Conservation (phyloP, 2,888 invertebrate species). For the Odontomyia ornata region DNA sequence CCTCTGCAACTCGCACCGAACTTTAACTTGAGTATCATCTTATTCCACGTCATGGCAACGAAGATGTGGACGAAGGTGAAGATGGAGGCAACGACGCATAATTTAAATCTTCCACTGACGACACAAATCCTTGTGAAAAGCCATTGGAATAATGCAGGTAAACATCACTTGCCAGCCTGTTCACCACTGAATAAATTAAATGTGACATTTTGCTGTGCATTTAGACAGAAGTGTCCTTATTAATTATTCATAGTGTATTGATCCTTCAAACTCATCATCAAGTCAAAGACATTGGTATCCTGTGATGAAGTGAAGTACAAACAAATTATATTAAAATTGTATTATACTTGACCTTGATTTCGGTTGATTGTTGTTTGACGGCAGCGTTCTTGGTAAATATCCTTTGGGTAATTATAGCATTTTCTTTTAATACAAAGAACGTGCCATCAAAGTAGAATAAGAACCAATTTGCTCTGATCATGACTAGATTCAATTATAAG, state of each 20-base stretch:
- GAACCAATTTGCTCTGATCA: too few species aligned
- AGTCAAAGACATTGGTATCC: not conserved
- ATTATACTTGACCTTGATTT: constrained; percentile 4
- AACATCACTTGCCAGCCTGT: constrained; percentile 15
- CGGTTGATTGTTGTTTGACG: not conserved
- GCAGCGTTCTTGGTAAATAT: too few species aligned
- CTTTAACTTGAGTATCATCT: not conserved
- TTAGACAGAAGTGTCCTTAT: constrained; percentile 6
- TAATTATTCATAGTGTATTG: constrained; percentile 19
- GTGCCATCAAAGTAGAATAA: too few species aligned
- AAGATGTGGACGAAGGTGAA: not conserved
- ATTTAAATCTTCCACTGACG: constrained; percentile 6
- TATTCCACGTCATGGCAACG: not conserved
- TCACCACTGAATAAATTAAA: constrained; percentile 31
- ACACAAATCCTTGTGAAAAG: not conserved
- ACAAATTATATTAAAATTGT: not conserved
- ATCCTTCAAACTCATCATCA: not conserved
- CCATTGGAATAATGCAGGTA: constrained; percentile 23
- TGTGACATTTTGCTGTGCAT: constrained; percentile 11
- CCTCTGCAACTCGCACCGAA: not conserved
- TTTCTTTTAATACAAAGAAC: too few species aligned
- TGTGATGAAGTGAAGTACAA: not conserved
- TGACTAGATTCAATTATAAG: too few species aligned
- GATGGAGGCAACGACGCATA: constrained; percentile 1
- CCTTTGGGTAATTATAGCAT: too few species aligned